These are phyloP conservation scores for Arvicanthis niloticus DNA, from an alignment of 2,113 vertebrate species.

Conservation along the genomic window DNA sequence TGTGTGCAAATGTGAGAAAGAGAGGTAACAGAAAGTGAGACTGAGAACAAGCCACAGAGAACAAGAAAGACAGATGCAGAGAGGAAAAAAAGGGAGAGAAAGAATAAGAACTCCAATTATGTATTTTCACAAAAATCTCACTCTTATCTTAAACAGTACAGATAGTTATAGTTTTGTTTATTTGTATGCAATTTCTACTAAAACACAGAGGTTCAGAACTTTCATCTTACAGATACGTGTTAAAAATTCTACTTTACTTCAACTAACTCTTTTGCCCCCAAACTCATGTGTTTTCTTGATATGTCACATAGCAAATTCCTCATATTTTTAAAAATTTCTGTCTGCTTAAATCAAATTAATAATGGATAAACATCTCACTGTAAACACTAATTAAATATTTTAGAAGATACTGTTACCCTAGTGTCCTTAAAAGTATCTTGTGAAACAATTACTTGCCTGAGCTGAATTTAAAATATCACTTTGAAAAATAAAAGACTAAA, in stretches of 20 bases:
- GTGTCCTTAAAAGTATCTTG: conserved; percentile 20
- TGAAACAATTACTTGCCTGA: conserved; percentile 2
- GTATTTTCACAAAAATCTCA: background rate
- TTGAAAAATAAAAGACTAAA: background rate
- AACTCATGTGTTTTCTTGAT: conserved; percentile 7
- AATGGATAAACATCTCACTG: conserved; percentile 58
- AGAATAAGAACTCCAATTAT: background rate
- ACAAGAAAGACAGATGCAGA: too few relatives aligned
- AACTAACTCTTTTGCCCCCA: conserved; percentile 15
- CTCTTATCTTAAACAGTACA: background rate
- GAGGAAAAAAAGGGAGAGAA: background rate
- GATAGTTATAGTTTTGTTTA: too few relatives aligned
- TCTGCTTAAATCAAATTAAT: conserved; percentile 75
- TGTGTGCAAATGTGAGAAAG: background rate
- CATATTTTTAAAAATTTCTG: background rate
- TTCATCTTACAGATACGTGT: background rate
- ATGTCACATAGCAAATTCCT: conserved; percentile 50
- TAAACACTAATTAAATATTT: conserved; percentile 76
- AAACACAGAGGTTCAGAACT: background rate
- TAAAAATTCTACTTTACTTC: background rate
- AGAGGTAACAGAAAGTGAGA: background rate
- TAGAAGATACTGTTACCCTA: background rate
- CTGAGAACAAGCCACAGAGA: background rate
- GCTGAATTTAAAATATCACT: conserved; percentile 18
- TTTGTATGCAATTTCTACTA: background rate